Evolutionary conservation across 2,113 vertebrate species (phyloP).

Genomic region (Pogonocichla stellata): DNA sequence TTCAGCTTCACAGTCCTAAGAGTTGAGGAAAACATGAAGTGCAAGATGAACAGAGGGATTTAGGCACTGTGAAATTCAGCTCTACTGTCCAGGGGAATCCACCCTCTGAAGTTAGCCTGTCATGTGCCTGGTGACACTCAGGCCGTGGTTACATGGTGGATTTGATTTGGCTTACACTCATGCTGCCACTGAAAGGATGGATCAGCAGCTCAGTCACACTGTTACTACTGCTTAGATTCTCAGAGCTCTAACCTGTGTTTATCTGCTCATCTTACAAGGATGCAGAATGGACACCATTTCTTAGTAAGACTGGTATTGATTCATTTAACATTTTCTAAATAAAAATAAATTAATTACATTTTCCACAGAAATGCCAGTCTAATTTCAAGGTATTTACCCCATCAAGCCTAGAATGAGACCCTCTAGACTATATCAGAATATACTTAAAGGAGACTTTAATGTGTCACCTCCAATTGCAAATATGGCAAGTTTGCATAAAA

Average conservation of each 20-base stretch:
- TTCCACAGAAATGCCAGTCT: not conserved
- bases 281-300: not conserved
- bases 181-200: not conserved
- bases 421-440: rapidly evolving
- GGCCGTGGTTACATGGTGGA: not conserved
- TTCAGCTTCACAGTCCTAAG: not conserved
- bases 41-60: not conserved
- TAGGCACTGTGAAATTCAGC: not conserved
- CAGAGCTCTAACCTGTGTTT: not conserved
- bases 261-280: not conserved
- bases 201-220: not conserved
- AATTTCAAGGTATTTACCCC: not conserved
- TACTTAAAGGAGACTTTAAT: not conserved
- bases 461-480: not conserved
- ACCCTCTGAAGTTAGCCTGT: not conserved
- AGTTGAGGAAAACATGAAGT: not conserved
- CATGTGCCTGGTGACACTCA: not conserved
- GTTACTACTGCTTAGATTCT: not conserved
- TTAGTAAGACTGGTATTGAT: not conserved
- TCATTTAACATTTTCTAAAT: not conserved
- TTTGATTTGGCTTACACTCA: not conserved
- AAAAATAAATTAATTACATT: not conserved
- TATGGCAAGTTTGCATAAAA: not conserved
- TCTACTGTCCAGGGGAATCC: not conserved
- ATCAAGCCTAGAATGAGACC: not conserved